Percentiles rank a stretch among this genome's conserved stretches.
Conservation (phyloP, 53 echinoderm and acorn worm genomes). For the Actinopyga echinites region DNA sequence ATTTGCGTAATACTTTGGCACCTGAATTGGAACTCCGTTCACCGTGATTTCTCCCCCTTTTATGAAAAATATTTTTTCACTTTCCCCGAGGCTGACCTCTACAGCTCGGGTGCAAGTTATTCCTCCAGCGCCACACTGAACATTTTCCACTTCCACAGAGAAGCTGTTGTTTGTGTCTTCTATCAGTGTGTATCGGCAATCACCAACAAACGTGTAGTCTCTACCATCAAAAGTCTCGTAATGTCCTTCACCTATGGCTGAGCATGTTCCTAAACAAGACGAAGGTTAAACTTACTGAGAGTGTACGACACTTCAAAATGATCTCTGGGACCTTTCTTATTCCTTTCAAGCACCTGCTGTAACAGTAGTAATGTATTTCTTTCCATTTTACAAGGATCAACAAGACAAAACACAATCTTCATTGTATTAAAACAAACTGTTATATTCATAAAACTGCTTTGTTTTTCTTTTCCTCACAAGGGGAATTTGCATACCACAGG, state of each 20-base stretch:
- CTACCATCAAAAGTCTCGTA: slow-evolving; percentile 84
- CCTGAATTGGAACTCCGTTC: slow-evolving; percentile 65
- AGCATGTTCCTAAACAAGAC: slow-evolving; percentile 76
- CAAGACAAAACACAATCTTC: too few relatives aligned
- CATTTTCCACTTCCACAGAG: slow-evolving; percentile 73
- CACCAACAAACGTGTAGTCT: slow-evolving; percentile 75
- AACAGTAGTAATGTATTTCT: neutral
- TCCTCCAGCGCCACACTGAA: slow-evolving; percentile 79
- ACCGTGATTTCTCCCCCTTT: slow-evolving; percentile 76
- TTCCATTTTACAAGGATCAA: too few relatives aligned
- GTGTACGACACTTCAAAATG: neutral
- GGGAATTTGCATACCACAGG: too few relatives aligned
- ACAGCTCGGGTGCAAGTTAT: slow-evolving; percentile 84
- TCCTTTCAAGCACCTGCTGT: neutral
- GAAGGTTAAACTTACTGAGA: neutral
- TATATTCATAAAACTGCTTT: too few relatives aligned
- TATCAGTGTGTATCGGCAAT: slow-evolving; percentile 80
- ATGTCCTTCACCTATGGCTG: slow-evolving; percentile 84
- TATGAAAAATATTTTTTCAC: slow-evolving; percentile 67
- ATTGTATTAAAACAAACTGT: too few relatives aligned
- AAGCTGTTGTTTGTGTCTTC: slow-evolving; percentile 61
- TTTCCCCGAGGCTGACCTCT: slow-evolving; percentile 69
- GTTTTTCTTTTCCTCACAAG: too few relatives aligned
- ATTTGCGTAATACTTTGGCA: slow-evolving; percentile 78
- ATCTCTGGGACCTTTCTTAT: neutral